Evolutionary conservation across 2,797 vertebrate species (phyloP).

Genomic region (Todus mexicanus): DNA sequence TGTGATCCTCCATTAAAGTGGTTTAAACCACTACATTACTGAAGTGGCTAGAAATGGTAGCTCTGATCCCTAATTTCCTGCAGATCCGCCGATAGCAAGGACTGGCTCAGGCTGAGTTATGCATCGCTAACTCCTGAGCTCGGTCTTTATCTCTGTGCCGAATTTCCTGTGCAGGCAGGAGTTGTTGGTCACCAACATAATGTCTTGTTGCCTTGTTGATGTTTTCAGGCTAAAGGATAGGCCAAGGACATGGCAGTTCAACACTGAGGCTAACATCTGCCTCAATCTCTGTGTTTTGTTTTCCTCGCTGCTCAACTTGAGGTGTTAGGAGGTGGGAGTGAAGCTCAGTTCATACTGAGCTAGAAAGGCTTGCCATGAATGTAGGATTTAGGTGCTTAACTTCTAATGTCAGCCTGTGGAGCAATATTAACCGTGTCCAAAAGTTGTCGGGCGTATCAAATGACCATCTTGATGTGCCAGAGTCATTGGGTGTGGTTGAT

Average conservation of each 20-base stretch:
- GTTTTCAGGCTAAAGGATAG: neutral
- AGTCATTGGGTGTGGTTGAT: neutral
- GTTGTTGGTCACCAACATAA: neutral
- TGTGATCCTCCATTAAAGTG: conserved; percentile 8
- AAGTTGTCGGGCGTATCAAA: neutral
- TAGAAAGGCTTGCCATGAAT: neutral
- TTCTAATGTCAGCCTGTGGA: neutral
- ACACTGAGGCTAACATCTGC: neutral
- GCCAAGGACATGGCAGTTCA: neutral
- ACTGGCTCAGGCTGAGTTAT: neutral
- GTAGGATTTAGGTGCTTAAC: neutral
- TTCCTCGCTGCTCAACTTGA: neutral
- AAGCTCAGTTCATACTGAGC: accelerated
- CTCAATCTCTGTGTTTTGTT: neutral
- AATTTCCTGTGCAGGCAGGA: neutral
- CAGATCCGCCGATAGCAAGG: neutral
- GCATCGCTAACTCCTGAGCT: neutral
- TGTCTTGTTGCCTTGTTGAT: neutral
- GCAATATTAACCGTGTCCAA: neutral
- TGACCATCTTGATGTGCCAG: neutral
- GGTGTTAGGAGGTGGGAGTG: neutral
- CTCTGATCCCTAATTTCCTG: neutral
- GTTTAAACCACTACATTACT: neutral
- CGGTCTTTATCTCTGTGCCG: accelerated
- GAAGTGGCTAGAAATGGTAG: neutral